Evolutionary conservation across 1,140 invertebrate species (phyloP), one percentile per base, ranked within the genome.

Genomic region (Drosophila sechellia): DNA sequence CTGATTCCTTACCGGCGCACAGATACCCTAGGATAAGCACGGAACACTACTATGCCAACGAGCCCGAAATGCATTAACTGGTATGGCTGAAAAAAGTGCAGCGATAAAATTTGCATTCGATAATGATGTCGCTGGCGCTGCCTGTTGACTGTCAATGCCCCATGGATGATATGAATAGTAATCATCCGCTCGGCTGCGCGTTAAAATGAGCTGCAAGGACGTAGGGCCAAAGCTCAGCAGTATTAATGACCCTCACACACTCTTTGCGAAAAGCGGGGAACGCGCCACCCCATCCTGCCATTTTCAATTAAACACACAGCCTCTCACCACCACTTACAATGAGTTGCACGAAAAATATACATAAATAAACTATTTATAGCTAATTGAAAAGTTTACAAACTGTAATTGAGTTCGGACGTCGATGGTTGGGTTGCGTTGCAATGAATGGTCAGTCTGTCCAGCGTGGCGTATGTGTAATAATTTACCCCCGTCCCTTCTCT

Each of bases 341-440:
- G 80, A 90, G 65, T 87, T 73, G 84, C 84, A 87, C 74, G 71
- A 87, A 87, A 84, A 89, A 89, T 80, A 73, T 89, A 77, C 70
- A 86, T 77, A 76, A 77, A 78, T 87, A 83, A 87, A 89, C 85
- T 87, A 87, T 87, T 87, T 89, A 87, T 80, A 60, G 79, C 76
- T 87, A 87, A 87, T 87, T 87, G 84, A 87, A 87, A 87, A 87
- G 84, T 87, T 87, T 87, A 89, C 84, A 87, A 87, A 84, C 84
- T 87, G 84, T 87, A 87, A 87, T 87, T 87, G 84, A 87, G 84
- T 87, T 83, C 79, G 79, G 63, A 69, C 45, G 54, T 68, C 74
- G 52, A 71, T 66, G 60, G 59, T 63, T 27, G 78, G 69, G 57
- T 48, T 49, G 70, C 81, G 57, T 48, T 49, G 70, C 81, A 87